Base-by-base conservation (phyloP, 2,797 vertebrate genomes). In the Sebastes umbrosus region DNA sequence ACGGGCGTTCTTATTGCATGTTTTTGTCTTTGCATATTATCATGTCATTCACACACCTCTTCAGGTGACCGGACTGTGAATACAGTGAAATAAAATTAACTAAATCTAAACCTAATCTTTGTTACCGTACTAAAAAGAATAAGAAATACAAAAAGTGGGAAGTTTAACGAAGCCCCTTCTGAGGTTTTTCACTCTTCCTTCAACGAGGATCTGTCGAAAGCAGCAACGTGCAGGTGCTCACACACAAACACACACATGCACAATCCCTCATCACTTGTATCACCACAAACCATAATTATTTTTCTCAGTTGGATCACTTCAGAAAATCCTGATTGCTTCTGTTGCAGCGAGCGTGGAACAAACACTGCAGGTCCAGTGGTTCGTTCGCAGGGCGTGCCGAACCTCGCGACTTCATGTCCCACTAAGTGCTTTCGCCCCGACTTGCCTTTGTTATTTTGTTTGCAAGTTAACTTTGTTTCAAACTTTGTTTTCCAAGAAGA, bases 261-360 rank as follows among this genome's bases (percentile, higher is more conserved):
- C 36, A 67, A 16, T 11, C 71, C 29, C 7, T 79, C 50, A 72
- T 77, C 67, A 75, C 39, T 18, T 69, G 24, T n/a, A 57, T 57
- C 52, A 32, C 59, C 59, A 66, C 32, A 75, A 73, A 76, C 73
- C 58, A n/a, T 3, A 68, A 52, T 78, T 62, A 66, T 88, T 65
- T 73, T 52, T 66, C 36, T 77, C 78, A 69, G 57, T 63, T 54
- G 66, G 55, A 69, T 83, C 65, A 87, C 75, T 75, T 80, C 64
- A 84, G 43, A 73, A 79, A 43, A 29, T 74, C 63, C 69, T 64
- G 77, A 90, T 83, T 89, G 73, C 72, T 73, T 85, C 67, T 75
- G 54, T 59, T 22, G 64, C 75, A 74, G 69, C 3, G 0, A 11
- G 59, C n/a, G 20, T 11, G 46, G 18, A 73, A 63, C 69, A 81